Percentiles rank a stretch among this genome's conserved stretches.
Conservation (phyloP, 2,797 vertebrate genomes). For the Sebastes elongatus region DNA sequence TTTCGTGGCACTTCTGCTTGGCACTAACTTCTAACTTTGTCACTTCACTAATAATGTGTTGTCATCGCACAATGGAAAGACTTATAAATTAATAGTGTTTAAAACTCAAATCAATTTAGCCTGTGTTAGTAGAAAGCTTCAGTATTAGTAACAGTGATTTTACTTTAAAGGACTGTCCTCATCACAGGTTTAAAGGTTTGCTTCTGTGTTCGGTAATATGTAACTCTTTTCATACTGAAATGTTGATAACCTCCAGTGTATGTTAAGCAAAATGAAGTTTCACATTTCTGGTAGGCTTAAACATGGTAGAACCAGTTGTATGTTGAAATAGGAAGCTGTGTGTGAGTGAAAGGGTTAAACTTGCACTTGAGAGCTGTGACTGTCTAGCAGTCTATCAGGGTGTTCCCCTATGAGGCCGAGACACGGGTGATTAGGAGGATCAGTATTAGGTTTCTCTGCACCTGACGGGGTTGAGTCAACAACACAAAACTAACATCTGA, state of each 20-base stretch:
- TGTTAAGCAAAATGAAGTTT: not conserved
- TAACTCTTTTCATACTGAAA: not conserved
- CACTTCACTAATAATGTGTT: constrained; percentile 30
- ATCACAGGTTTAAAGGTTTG: not conserved
- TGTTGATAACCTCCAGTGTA: not conserved
- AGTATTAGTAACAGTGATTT: not conserved
- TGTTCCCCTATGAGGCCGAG: constrained; percentile 60
- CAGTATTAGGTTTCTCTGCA: constrained; percentile 60
- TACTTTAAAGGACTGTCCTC: not conserved
- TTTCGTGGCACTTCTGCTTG: constrained; percentile 47
- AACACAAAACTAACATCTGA: constrained; percentile 40
- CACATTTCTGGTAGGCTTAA: not conserved
- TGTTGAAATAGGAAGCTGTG: not conserved
- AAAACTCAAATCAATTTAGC: not conserved
- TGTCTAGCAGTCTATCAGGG: constrained; percentile 28
- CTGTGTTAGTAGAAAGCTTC: not conserved
- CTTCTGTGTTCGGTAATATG: not conserved
- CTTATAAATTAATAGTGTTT: constrained; percentile 1
- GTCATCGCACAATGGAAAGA: constrained; percentile 20
- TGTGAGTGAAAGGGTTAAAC: constrained; percentile 57
- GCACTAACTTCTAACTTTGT: constrained; percentile 33
- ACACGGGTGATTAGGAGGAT: constrained; percentile 53
- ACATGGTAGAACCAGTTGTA: not conserved
- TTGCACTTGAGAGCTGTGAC: constrained; percentile 6
- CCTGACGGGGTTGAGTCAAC: constrained; percentile 58